A percentile compares a stretch with the other conserved stretches of the same genome.
These are phyloP conservation scores for Prunella strophiata DNA, from an alignment of 2,797 vertebrate genomes.

Conservation along the genomic window DNA sequence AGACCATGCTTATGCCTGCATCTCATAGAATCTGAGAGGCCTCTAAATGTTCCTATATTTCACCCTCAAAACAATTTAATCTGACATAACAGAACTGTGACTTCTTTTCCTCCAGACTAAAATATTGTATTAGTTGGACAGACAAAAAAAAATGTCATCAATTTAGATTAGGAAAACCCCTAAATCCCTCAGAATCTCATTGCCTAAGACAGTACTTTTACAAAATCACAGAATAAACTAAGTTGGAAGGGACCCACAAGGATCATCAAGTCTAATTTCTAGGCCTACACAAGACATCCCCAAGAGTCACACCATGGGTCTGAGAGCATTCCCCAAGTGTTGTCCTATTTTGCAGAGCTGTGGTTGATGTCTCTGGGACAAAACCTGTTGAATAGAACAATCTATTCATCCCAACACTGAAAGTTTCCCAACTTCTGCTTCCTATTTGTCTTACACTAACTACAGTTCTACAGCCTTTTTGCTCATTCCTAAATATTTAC, in stretches of 20 bases:
- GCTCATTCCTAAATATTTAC: background rate
- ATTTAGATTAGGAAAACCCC: conserved; percentile 25
- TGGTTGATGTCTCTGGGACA: background rate
- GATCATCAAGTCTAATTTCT: background rate
- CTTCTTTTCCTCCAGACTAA: background rate
- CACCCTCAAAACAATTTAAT: conserved; percentile 26
- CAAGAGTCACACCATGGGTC: background rate
- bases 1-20: background rate
- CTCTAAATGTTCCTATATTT: background rate
- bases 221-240: background rate
- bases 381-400: background rate
- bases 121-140: background rate
- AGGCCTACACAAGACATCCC: background rate
- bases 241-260: background rate
- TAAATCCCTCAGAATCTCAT: background rate
- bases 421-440: background rate
- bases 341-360: background rate
- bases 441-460: background rate
- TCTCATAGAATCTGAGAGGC: background rate
- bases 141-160: conserved; percentile 19
- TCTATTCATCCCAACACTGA: background rate
- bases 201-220: background rate
- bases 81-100: background rate
- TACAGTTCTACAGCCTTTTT: background rate
- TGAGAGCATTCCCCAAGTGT: background rate